Conservation (phyloP, 2,113 vertebrate species). For the Microcebus tavaratra region DNA sequence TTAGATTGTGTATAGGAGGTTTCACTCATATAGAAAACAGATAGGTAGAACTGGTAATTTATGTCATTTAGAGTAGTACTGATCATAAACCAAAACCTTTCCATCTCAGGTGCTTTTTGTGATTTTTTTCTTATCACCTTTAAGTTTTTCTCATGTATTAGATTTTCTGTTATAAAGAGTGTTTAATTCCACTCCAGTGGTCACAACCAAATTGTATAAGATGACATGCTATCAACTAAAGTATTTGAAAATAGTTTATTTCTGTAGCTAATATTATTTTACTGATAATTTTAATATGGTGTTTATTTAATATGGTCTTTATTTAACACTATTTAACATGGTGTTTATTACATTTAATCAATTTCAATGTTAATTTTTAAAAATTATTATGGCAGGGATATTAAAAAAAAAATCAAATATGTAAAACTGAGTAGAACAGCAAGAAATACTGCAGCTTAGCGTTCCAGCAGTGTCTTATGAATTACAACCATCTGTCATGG, state of each 20-base stretch:
- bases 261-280: not conserved
- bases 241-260: not conserved
- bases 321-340: not conserved
- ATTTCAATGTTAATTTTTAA: not conserved
- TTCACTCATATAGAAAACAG: constrained; percentile 65
- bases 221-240: not conserved
- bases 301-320: not conserved
- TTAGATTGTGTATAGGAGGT: constrained; percentile 66
- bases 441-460: not conserved
- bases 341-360: not conserved
- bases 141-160: not conserved
- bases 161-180: not conserved
- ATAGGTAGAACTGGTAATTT: constrained; percentile 69
- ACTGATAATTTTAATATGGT: not conserved
- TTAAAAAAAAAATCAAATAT: not conserved
- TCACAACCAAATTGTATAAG: not conserved
- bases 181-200: not conserved
- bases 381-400: not conserved
- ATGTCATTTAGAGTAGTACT: constrained; percentile 66
- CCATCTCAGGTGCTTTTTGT: not conserved
- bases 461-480: not conserved
- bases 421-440: not conserved
- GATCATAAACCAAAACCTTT: constrained; percentile 42
- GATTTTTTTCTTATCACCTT: not conserved
- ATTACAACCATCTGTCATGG: not conserved